A percentile compares a stretch with the other conserved stretches of the same genome.
Conservation (phyloP, 2,888 invertebrate species). For the Ophion ventricosus region DNA sequence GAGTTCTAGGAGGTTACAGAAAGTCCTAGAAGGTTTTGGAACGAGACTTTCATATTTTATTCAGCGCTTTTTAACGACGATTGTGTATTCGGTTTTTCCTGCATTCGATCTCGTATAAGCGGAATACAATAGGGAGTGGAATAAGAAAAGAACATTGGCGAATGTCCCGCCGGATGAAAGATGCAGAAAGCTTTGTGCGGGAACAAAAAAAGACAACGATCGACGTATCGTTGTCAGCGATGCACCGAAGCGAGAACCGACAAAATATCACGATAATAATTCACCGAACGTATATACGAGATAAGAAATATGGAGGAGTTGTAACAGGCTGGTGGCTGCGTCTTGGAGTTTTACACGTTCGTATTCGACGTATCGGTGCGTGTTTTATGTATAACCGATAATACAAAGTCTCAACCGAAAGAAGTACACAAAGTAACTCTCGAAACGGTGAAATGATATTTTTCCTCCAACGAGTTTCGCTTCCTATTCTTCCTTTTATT, state of each 20-base stretch:
- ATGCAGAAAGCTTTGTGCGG: neutral
- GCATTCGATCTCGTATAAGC: neutral
- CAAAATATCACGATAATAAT: constrained; percentile 69
- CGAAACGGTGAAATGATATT: constrained; percentile 38
- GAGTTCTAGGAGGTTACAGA: neutral
- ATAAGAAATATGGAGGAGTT: constrained; percentile 22
- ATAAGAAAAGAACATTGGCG: neutral
- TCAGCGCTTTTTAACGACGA: neutral
- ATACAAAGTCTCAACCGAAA: constrained; percentile 40
- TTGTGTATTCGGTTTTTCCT: neutral
- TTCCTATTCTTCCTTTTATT: neutral
- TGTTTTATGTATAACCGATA: constrained; percentile 38
- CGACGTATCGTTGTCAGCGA: constrained; percentile 17
- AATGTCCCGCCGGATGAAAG: neutral
- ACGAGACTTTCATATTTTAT: neutral
- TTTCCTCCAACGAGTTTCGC: constrained; percentile 13
- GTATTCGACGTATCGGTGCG: constrained; percentile 25
- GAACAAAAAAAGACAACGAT: constrained; percentile 9
- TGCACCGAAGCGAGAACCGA: constrained; percentile 47
- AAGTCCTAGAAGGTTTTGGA: neutral
- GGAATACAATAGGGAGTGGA: neutral
- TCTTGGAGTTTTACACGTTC: constrained; percentile 31
- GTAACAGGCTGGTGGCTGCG: constrained; percentile 29
- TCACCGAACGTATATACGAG: constrained; percentile 69
- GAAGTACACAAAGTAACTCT: constrained; percentile 23